phyloP scores from a whole-genome alignment of 2,797 vertebrate species.

The Argentina silus region DNA sequence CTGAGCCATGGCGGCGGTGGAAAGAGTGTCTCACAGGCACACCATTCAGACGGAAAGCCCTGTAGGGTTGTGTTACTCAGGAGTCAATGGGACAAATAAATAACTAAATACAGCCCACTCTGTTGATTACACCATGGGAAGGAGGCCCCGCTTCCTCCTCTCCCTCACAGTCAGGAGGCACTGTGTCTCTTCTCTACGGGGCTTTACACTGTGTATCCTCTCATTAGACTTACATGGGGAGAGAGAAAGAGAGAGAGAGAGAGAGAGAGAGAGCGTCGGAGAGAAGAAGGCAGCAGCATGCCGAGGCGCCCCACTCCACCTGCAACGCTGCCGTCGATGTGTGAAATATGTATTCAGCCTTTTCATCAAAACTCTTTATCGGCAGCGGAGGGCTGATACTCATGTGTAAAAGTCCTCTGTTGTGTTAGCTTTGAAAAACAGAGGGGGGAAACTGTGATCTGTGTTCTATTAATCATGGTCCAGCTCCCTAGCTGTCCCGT shows the following conservation, averaged over 20 bases:
- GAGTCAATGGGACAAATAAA: conserved; percentile 75
- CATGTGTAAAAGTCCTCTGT: conserved; percentile 62
- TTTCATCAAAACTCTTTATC: conserved; percentile 73
- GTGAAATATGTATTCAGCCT: conserved; percentile 71
- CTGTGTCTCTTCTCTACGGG: conserved; percentile 48
- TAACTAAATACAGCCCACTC: conserved; percentile 62
- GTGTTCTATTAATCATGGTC: conserved; percentile 76
- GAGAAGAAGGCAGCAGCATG: conserved; percentile 7
- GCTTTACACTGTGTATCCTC: conserved; percentile 68
- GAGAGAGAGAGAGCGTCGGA: conserved; percentile 56
- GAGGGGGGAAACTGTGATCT: conserved; percentile 65
- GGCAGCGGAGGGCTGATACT: conserved; percentile 54
- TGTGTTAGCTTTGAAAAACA: conserved; percentile 72
- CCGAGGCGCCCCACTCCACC: background rate
- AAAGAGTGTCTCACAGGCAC: conserved; percentile 41
- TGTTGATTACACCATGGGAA: conserved; percentile 63
- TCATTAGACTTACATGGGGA: conserved; percentile 71
- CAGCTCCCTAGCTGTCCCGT: conserved; percentile 60
- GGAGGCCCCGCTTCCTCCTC: conserved; percentile 45
- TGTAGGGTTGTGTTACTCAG: conserved; percentile 61
- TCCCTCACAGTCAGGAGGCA: conserved; percentile 51
- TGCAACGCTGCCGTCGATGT: conserved; percentile 53
- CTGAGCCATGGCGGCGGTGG: conserved; percentile 36
- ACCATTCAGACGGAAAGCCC: conserved; percentile 48
- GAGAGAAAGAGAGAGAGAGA: conserved; percentile 46